Conservation (phyloP, 2,113 vertebrate genomes). For the Pelvicachromis taeniatus region DNA sequence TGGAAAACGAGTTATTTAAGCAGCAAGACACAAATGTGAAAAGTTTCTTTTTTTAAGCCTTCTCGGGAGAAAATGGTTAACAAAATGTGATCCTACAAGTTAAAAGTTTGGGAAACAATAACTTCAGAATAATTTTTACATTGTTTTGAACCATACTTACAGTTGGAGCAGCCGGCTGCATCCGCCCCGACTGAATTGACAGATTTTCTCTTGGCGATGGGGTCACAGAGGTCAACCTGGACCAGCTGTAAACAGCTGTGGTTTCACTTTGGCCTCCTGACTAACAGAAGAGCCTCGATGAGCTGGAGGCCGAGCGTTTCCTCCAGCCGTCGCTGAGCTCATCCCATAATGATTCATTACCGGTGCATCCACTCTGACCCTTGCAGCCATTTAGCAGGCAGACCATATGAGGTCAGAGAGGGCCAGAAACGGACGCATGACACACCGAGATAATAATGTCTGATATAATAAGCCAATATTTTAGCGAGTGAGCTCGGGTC, state of each 20-base stretch:
- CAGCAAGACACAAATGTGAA: background rate
- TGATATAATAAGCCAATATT: background rate
- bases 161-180: background rate
- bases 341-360: conserved; percentile 50
- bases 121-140: background rate
- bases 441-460: background rate
- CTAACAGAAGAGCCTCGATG: background rate
- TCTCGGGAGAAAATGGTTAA: background rate
- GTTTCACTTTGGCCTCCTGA: background rate
- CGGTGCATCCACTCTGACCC: conserved; percentile 18
- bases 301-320: background rate
- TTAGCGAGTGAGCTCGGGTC: background rate
- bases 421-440: background rate
- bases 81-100: background rate
- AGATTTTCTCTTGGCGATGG: background rate
- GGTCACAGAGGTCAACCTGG: background rate
- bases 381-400: conserved; percentile 2
- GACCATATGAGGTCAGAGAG: background rate
- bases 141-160: background rate
- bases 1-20: background rate
- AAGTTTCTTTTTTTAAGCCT: background rate
- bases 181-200: background rate
- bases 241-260: background rate
- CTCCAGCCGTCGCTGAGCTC: conserved; percentile 3
- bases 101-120: background rate